Base-by-base conservation (phyloP, 2,797 vertebrate species). In the Cottoperca gobio region DNA sequence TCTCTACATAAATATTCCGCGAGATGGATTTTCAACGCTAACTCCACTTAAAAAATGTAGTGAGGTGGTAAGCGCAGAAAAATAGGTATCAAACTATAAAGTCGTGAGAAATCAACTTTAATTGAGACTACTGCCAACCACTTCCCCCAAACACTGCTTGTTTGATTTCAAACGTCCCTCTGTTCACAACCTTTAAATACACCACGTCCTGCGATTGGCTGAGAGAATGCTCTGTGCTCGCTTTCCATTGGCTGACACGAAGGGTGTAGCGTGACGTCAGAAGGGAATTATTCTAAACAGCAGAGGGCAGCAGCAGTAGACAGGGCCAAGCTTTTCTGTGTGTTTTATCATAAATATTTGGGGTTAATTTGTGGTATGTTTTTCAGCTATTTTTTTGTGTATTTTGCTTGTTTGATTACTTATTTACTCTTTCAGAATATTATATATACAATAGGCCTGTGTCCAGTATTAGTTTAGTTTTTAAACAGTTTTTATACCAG, bases 81-180 rank as follows among this genome's bases (percentile, higher is more conserved):
- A 53, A 53, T 2, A n/a, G 0, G 2, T 2, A 12, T 2, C 3
- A 35, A 31, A 39, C 1, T 4, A 11, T 0, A 8, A 2, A 21
- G 2, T 5, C 4, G 1, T 2, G 9, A 16, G 2, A 24, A 2
- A 1, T 28, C 0, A 0, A 1, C 8, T 14, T 7, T 4, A 16
- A 2, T 1, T 2, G 0, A 2, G 0, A 6, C 16, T 0, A 0
- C 55, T 33, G 8, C 33, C 46, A 8, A 1, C 4, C 5, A 24
- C 48, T 40, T 70, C 35, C 26, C 8, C 2, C 14, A 8, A 13
- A 3, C 16, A 1, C 23, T 16, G 60, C 57, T 61, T 75, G 85
- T 91, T 88, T 65, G 26, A 87, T 85, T 95, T 95, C 94, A 96
- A 96, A 95, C 67, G 76, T 84, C 88, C 89, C 90, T 88, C 89